Evolutionary conservation across 2,113 vertebrate genomes (phyloP).

Genomic region (Grammomys surdaster): DNA sequence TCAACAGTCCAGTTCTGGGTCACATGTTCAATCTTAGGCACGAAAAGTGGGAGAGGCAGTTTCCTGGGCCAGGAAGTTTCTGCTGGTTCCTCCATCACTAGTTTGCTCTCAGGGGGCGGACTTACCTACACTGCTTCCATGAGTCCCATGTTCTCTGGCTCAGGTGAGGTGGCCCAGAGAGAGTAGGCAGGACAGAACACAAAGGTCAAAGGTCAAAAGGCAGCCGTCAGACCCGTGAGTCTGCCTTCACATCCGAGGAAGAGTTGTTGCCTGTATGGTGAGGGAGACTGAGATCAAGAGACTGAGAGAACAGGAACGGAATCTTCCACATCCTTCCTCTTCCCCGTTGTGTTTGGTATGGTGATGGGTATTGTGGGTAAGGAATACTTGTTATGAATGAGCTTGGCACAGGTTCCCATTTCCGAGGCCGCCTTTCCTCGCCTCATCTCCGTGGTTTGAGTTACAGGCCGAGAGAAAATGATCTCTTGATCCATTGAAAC

Average conservation of each 20-base stretch:
- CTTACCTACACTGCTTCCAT: background rate
- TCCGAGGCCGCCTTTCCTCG: slow-evolving; percentile 19
- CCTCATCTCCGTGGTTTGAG: background rate
- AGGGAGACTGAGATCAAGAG: background rate
- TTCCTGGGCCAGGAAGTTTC: background rate
- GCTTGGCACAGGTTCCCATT: background rate
- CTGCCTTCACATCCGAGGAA: background rate
- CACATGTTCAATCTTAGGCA: background rate
- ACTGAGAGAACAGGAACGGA: background rate
- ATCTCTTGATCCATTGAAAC: slow-evolving; percentile 38
- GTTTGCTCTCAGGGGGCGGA: background rate
- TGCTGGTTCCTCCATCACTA: background rate
- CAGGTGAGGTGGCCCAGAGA: background rate
- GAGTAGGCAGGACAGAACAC: background rate
- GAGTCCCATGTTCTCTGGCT: background rate
- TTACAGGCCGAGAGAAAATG: slow-evolving; percentile 51
- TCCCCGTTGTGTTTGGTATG: background rate
- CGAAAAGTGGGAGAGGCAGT: background rate
- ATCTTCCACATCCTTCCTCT: background rate
- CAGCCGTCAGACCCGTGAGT: background rate
- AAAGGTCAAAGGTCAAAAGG: background rate
- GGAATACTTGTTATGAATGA: slow-evolving; percentile 60
- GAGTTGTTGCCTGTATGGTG: background rate
- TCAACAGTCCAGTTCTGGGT: background rate
- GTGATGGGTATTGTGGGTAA: background rate